Conservation (phyloP, 2,113 vertebrate genomes). For the Isichthys henryi region DNA sequence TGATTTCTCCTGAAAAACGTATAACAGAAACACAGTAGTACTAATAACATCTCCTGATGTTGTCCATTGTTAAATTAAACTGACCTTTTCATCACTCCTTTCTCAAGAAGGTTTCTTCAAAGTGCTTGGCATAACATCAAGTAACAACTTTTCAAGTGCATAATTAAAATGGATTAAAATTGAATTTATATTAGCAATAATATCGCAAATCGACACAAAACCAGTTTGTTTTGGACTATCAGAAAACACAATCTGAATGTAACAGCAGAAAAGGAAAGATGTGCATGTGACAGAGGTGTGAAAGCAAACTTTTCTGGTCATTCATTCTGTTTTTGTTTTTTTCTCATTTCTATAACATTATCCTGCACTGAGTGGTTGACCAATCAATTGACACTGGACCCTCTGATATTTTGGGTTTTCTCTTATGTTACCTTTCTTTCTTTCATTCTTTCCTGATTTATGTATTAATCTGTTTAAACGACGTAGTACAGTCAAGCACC, state of each 20-base stretch:
- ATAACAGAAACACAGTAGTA: background rate
- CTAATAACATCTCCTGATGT: constrained; percentile 12
- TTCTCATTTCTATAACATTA: background rate
- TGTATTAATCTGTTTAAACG: background rate
- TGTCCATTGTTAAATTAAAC: background rate
- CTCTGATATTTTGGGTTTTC: too few relatives aligned
- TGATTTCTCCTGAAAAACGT: constrained; percentile 16
- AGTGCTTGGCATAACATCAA: background rate
- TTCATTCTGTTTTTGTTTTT: background rate
- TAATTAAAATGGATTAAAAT: background rate
- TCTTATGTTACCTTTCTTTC: background rate
- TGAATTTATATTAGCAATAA: background rate
- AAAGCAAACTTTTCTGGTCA: background rate
- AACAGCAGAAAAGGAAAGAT: background rate
- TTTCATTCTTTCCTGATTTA: background rate
- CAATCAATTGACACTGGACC: too few relatives aligned
- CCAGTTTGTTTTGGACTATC: background rate
- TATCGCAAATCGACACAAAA: background rate
- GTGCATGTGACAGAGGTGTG: background rate
- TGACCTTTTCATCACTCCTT: background rate
- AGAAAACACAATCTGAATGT: background rate
- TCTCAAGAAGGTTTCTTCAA: background rate
- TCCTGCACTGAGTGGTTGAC: too few relatives aligned
- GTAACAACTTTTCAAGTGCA: background rate
- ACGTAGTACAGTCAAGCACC: background rate